phyloP scores from a whole-genome alignment of 2,113 vertebrate genomes.

The Chloropsis cyanopogon region DNA sequence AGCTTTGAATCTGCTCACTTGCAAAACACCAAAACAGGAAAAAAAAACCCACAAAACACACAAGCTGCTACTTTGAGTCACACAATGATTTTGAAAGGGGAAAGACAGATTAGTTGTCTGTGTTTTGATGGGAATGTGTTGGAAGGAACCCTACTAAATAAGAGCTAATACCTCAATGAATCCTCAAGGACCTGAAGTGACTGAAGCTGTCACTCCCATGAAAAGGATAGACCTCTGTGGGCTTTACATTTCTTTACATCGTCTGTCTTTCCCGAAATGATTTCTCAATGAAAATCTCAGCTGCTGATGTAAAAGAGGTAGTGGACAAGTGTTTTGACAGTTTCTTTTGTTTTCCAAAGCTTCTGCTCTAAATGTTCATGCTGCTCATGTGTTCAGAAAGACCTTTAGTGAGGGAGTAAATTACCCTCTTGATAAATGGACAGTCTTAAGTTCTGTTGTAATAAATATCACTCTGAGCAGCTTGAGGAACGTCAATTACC shows the following conservation, averaged over 20 bases:
- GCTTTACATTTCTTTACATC: neutral
- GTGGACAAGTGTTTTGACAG: neutral
- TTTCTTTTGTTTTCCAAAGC: neutral
- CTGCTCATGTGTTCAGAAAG: neutral
- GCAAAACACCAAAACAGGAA: neutral
- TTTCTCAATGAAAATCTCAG: neutral
- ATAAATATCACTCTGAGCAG: neutral
- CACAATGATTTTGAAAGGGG: neutral
- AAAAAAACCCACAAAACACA: rapidly evolving
- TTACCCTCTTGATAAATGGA: neutral
- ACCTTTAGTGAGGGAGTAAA: neutral
- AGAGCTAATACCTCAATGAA: neutral
- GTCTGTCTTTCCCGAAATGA: neutral
- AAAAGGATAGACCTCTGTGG: neutral
- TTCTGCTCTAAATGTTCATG: neutral
- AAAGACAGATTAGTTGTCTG: neutral
- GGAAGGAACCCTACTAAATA: neutral
- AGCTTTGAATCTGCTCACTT: neutral
- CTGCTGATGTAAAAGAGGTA: neutral
- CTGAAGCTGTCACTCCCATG: neutral
- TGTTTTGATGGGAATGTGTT: neutral
- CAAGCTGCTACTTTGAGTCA: neutral
- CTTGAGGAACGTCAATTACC: neutral
- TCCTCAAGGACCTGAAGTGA: neutral
- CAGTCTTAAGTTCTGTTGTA: neutral